Evolutionary conservation across 2,797 vertebrate species (phyloP), one percentile per base, ranked within the genome.

Genomic region (Avahi laniger): DNA sequence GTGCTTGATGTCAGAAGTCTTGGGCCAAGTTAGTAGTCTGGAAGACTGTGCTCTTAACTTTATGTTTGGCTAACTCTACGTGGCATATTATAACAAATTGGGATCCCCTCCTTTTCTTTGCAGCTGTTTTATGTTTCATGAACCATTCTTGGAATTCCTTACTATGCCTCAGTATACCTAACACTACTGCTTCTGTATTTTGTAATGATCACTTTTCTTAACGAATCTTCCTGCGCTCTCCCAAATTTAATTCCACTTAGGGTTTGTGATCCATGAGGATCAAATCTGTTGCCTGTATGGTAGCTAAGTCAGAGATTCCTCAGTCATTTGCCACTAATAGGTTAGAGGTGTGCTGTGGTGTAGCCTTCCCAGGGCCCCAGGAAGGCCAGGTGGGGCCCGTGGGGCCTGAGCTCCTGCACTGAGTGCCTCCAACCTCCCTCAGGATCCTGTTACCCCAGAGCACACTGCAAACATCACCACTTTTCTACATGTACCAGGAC

Each of bases 161-260:
- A 72, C 46, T 65, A 54, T 61, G 88, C 13, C 15, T 87, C 86
- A 90, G 65, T 88, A n/a, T 69, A 92, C 52, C 54, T 57, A 22
- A 57, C 54, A 57, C 46, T 84, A 57, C 46, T 87, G 63, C 35
- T 2, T 54, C 8, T 70, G 33, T 52, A 82, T 43, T 94, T 18
- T 76, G 63, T 35, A 76, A 59, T 54, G 52, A 94, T 82, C 65
- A 75, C 43, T 88, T 78, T 94, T 92, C 65, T 90, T 89, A 85
- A 89, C 24, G 63, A 89, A 86, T 48, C 48, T 67, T 86, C 63
- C 41, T 85, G 22, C 4, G 85, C 12, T 22, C 17, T 73, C 46
- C 79, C 7, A 80, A 67, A 35, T 91, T 85, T 94, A 90, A 91
- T 78, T 93, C 76, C 65, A 52, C 41, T 54, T 84, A 59, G 70